Conservation (phyloP, 2,113 vertebrate species). For the Holacanthus passer region DNA sequence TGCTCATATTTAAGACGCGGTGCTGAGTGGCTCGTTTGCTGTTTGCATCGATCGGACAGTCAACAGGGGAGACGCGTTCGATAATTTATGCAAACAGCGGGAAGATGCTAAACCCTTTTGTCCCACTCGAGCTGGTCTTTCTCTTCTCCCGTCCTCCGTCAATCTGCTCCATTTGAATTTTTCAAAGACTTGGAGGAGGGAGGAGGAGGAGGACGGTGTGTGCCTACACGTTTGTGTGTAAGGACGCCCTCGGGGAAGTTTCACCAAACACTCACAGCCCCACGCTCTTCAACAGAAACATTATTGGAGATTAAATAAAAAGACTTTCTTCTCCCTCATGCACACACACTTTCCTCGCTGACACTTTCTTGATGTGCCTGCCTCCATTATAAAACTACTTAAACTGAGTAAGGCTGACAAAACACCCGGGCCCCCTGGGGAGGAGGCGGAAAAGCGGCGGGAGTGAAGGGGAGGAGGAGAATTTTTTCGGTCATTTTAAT, state of each 20-base stretch:
- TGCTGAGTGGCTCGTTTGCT: neutral
- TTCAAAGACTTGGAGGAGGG: constrained; percentile 31
- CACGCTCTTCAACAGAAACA: constrained; percentile 46
- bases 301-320: constrained; percentile 62
- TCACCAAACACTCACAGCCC: constrained; percentile 24
- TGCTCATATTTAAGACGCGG: neutral
- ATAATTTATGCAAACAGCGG: constrained; percentile 50
- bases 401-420: constrained; percentile 39
- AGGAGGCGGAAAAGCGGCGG: constrained; percentile 8
- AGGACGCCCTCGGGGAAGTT: constrained; percentile 23
- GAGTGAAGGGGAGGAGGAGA: constrained; percentile 26
- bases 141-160: constrained; percentile 1
- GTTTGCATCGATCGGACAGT: constrained; percentile 7
- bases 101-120: constrained; percentile 3
- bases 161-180: constrained; percentile 35
- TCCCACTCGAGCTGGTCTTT: neutral
- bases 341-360: constrained; percentile 11
- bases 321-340: neutral
- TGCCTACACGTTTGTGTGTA: constrained; percentile 14
- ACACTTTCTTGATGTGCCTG: constrained; percentile 38
- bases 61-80: constrained; percentile 11
- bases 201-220: constrained; percentile 23
- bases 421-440: neutral
- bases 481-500: constrained; percentile 60
- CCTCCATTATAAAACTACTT: constrained; percentile 40